These are phyloP conservation scores for Perizoma flavofasciatum DNA, from an alignment of 2,888 invertebrate species.

Conservation along the genomic window DNA sequence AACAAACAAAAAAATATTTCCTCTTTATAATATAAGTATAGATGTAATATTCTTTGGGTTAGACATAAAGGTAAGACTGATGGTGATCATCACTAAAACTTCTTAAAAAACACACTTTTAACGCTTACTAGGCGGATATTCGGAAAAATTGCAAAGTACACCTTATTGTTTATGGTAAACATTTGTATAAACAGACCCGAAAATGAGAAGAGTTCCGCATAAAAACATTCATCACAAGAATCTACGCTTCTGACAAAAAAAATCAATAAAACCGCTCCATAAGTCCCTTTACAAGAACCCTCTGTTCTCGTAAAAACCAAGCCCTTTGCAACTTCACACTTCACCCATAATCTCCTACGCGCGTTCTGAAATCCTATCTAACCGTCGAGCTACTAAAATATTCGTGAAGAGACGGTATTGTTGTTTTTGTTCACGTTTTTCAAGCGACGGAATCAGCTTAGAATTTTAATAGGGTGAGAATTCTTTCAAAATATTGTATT, in stretches of 20 bases:
- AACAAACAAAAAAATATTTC: too few species aligned
- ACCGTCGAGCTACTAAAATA: constrained; percentile 8
- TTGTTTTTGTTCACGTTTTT: not conserved
- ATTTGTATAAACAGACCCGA: too few species aligned
- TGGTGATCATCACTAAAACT: too few species aligned
- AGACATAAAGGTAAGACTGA: too few species aligned
- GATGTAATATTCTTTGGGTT: too few species aligned
- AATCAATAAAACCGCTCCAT: constrained; percentile 6
- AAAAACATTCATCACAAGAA: constrained; percentile 4
- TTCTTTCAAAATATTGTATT: too few species aligned
- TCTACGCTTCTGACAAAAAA: constrained; percentile 1
- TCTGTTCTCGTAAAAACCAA: constrained; percentile 25
- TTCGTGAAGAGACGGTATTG: not conserved
- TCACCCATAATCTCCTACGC: constrained; percentile 26
- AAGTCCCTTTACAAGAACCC: constrained; percentile 7
- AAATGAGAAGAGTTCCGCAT: not conserved
- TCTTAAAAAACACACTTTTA: too few species aligned
- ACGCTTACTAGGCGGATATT: too few species aligned
- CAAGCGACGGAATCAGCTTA: not conserved
- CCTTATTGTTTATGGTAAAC: too few species aligned
- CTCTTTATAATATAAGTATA: too few species aligned
- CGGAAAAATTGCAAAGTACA: too few species aligned
- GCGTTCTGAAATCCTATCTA: constrained; percentile 24
- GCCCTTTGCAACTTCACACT: constrained; percentile 22
- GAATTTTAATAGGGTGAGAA: constrained; percentile 2